These are phyloP conservation scores for Syngnathus scovelli DNA, from an alignment of 2,113 vertebrate species.

Conservation along the genomic window DNA sequence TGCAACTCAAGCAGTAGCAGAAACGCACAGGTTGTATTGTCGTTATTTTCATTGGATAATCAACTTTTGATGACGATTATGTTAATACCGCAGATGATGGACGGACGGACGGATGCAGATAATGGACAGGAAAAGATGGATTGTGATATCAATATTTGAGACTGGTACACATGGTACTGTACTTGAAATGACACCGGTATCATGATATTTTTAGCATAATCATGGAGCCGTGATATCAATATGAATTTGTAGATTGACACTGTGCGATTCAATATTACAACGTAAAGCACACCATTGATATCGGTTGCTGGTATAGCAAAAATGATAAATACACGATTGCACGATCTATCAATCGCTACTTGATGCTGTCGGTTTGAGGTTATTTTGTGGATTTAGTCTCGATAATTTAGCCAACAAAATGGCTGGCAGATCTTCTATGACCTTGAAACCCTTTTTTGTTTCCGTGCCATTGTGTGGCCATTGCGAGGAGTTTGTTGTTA, in stretches of 20 bases:
- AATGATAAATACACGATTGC: not conserved
- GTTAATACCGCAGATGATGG: not conserved
- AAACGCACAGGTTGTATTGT: slow-evolving; percentile 62
- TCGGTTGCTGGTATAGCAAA: not conserved
- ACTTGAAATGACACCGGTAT: too few relatives aligned
- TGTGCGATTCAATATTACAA: not conserved
- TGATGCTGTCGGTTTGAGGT: not conserved
- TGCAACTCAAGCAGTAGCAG: slow-evolving; percentile 66
- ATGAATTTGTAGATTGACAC: not conserved
- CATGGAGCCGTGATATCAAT: too few relatives aligned
- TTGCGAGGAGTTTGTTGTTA: not conserved
- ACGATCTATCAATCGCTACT: not conserved
- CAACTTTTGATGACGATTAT: not conserved
- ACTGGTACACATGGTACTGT: not conserved
- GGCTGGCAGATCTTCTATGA: not conserved
- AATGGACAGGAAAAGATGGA: too few relatives aligned
- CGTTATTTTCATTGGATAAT: too few relatives aligned
- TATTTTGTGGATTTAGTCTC: not conserved
- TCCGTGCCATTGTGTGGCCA: not conserved
- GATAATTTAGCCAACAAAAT: not conserved
- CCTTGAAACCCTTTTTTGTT: not conserved
- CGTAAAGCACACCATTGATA: not conserved
- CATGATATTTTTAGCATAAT: too few relatives aligned
- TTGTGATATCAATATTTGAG: too few relatives aligned
- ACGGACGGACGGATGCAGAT: too few relatives aligned